phyloP scores from a whole-genome alignment of 2,113 vertebrate species.

The Sinocyclocheilus grahami region DNA sequence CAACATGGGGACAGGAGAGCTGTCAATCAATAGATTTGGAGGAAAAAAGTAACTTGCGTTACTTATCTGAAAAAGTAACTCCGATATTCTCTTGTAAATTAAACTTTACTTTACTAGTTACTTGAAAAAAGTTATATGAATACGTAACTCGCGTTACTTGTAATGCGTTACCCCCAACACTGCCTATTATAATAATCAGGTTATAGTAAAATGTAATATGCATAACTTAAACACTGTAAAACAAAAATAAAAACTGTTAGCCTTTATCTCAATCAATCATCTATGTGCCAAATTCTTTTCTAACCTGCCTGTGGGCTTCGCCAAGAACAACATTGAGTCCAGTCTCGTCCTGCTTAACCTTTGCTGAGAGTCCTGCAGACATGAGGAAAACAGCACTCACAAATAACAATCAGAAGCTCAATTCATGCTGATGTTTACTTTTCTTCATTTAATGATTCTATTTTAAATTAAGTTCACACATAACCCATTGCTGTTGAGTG shows the following conservation, averaged over 20 bases:
- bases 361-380: slow-evolving; percentile 28
- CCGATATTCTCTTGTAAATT: too few species aligned
- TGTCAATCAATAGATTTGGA: too few species aligned
- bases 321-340: slow-evolving; percentile 6
- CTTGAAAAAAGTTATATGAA: too few species aligned
- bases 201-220: neutral
- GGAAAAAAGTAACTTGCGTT: too few species aligned
- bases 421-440: too few species aligned
- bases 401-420: too few species aligned
- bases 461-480: neutral
- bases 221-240: neutral
- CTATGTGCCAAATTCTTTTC: neutral
- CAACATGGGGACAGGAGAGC: too few species aligned
- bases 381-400: neutral
- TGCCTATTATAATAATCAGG: neutral
- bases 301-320: slow-evolving; percentile 34
- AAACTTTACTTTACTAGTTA: too few species aligned
- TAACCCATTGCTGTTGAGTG: neutral
- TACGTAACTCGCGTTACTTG: too few species aligned
- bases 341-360: slow-evolving; percentile 32
- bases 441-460: neutral
- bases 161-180: too few species aligned
- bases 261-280: neutral
- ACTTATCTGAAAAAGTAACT: too few species aligned
- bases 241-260: too few species aligned